Conservation (phyloP, 2,888 invertebrate genomes). For the Drosophila testacea region DNA sequence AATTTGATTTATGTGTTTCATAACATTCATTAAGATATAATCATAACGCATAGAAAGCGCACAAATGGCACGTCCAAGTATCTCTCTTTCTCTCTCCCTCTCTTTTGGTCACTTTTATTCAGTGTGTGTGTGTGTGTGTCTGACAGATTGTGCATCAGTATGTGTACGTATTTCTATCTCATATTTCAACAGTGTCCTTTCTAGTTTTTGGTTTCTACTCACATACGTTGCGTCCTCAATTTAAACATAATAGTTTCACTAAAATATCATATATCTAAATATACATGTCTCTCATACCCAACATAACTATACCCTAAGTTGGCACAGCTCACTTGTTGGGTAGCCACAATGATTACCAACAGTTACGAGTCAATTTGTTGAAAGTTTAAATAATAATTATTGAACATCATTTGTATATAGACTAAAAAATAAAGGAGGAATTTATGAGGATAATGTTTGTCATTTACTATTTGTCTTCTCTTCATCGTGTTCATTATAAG, state of each 20-base stretch:
- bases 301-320: background rate
- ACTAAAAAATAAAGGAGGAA: too few relatives aligned
- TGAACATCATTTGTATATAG: too few relatives aligned
- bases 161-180: slow-evolving; percentile 25
- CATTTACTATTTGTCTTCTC: too few relatives aligned
- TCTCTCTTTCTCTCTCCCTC: background rate
- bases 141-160: background rate
- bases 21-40: slow-evolving; percentile 82
- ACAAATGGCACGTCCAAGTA: slow-evolving; percentile 54
- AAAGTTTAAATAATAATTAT: too few relatives aligned
- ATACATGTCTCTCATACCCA: slow-evolving; percentile 2
- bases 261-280: slow-evolving; percentile 16
- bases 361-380: too few relatives aligned
- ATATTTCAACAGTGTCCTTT: slow-evolving; percentile 51
- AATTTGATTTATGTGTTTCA: slow-evolving; percentile 81
- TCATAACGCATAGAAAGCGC: slow-evolving; percentile 73
- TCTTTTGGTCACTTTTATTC: background rate
- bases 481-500: too few relatives aligned
- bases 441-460: too few relatives aligned
- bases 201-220: slow-evolving; percentile 30
- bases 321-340: background rate
- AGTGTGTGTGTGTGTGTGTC: background rate
- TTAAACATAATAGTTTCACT: slow-evolving; percentile 39
- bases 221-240: slow-evolving; percentile 30
- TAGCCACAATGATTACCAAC: background rate